A percentile compares a stretch with the other conserved stretches of the same genome.
phyloP scores from a whole-genome alignment of 53 echinoderm and acorn worm species.

The Zoroaster sp. region DNA sequence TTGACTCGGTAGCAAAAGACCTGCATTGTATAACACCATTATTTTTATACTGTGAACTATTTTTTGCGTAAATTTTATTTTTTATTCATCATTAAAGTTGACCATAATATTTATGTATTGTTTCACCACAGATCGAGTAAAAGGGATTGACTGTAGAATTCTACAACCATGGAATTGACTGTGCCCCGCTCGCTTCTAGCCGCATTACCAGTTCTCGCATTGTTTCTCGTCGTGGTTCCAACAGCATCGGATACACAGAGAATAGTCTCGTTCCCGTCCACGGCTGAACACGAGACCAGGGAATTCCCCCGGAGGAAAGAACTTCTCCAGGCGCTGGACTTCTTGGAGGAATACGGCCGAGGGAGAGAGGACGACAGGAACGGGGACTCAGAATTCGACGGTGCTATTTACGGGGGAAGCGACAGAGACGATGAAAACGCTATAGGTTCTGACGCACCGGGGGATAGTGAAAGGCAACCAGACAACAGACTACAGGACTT shows the following conservation, averaged over 20 bases:
- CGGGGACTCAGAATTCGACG: not conserved
- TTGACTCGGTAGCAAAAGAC: no score
- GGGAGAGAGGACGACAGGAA: constrained; percentile 44
- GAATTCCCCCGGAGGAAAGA: constrained; percentile 49
- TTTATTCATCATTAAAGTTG: no score
- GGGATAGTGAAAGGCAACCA: not conserved
- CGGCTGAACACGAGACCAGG: constrained; percentile 15
- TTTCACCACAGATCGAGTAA: not conserved
- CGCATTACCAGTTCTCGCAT: constrained; percentile 21
- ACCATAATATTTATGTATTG: no score
- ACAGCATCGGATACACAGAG: constrained; percentile 17
- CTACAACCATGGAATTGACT: constrained; percentile 49
- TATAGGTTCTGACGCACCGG: not conserved
- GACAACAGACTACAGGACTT: not conserved
- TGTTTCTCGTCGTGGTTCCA: not conserved
- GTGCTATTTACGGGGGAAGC: not conserved
- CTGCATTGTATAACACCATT: no score
- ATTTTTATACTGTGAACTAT: no score
- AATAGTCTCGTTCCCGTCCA: constrained; percentile 21
- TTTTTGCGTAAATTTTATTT: no score
- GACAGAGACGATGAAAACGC: not conserved
- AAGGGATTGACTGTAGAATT: constrained; percentile 49
- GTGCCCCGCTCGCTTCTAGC: constrained; percentile 6
- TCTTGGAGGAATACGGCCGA: constrained; percentile 76
- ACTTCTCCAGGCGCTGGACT: constrained; percentile 69